Percentiles rank a stretch among this genome's conserved stretches.
Evolutionary conservation across 2,113 vertebrate genomes (phyloP).

Genomic region (Hydropotes inermis): DNA sequence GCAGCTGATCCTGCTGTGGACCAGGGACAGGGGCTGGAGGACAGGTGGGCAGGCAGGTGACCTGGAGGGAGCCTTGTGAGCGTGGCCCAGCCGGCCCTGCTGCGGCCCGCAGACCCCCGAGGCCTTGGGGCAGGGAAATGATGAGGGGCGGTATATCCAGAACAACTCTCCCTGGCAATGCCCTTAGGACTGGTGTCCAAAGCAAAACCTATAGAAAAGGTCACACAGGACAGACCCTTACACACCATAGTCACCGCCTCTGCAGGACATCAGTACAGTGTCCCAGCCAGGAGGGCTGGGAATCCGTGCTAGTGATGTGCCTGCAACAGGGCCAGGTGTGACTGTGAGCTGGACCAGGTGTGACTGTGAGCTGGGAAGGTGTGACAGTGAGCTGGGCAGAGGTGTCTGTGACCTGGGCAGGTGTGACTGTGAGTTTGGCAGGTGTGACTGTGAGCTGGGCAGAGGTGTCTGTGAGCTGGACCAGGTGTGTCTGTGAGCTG

Average conservation of each 20-base stretch:
- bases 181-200: background rate
- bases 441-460: background rate
- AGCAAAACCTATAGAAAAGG: background rate
- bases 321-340: background rate
- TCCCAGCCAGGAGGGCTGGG: background rate
- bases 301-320: background rate
- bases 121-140: background rate
- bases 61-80: background rate
- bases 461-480: background rate
- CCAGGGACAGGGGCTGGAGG: background rate
- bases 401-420: background rate
- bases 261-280: background rate
- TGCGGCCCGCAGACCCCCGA: background rate
- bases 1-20: background rate
- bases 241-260: background rate
- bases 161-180: background rate
- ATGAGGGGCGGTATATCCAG: background rate
- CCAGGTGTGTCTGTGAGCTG: background rate
- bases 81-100: background rate
- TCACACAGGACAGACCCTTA: background rate
- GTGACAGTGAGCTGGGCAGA: rapidly evolving
- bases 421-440: too few relatives aligned
- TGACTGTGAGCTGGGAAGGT: rapidly evolving
- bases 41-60: background rate
- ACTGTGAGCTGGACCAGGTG: background rate